Conservation (phyloP, 1,140 invertebrate species). For the Drosophila micromelanica region DNA sequence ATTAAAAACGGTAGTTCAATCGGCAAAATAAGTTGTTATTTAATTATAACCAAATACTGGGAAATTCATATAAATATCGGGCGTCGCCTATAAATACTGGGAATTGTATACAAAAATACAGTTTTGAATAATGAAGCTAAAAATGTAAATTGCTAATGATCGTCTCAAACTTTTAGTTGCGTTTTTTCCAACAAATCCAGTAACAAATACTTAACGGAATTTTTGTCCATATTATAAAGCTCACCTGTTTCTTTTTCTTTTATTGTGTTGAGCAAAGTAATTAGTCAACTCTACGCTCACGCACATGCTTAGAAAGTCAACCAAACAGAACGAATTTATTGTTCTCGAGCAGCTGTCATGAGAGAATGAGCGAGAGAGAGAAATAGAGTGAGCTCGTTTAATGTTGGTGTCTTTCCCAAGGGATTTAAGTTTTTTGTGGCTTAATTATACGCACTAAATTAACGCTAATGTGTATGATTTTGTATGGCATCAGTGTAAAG, state of each 20-base stretch:
- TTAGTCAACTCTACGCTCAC: conserved; percentile 60
- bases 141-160: conserved; percentile 8
- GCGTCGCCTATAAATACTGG: background rate
- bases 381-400: background rate
- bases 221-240: conserved; percentile 14
- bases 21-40: conserved; percentile 25
- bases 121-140: background rate
- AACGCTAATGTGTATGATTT: conserved; percentile 67
- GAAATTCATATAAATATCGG: background rate
- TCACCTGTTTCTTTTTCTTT: conserved; percentile 42
- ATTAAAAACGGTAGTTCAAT: conserved; percentile 84
- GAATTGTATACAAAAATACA: background rate
- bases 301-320: conserved; percentile 61
- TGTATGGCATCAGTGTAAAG: conserved; percentile 20
- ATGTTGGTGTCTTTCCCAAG: conserved; percentile 33
- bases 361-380: conserved; percentile 18
- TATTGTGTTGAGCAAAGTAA: conserved; percentile 51
- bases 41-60: background rate
- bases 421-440: conserved; percentile 19
- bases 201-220: conserved; percentile 47
- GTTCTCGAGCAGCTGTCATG: conserved; percentile 36
- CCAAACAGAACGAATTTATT: conserved; percentile 65
- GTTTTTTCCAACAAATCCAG: background rate
- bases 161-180: conserved; percentile 2
- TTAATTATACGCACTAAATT: conserved; percentile 65